Evolutionary conservation across 2,888 invertebrate genomes (phyloP).

Genomic region (Mythimna loreyi): DNA sequence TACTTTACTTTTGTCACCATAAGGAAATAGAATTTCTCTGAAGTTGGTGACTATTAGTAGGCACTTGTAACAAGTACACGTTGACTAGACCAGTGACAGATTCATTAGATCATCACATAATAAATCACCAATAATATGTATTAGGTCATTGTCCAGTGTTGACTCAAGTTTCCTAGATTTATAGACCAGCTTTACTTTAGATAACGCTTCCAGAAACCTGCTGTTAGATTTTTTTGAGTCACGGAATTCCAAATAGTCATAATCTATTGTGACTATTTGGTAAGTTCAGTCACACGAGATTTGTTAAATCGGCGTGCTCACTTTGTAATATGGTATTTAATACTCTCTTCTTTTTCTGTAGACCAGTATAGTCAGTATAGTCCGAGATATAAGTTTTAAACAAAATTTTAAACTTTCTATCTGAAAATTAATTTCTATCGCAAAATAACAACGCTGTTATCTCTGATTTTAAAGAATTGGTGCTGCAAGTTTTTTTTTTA

Average conservation of each 20-base stretch:
- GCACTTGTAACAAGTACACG: background rate
- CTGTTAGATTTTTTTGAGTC: background rate
- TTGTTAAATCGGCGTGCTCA: background rate
- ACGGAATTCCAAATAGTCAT: background rate
- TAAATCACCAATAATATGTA: conserved; percentile 37
- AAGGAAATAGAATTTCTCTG: conserved; percentile 20
- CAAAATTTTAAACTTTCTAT: no score
- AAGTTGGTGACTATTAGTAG: background rate
- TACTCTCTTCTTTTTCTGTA: no score
- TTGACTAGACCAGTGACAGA: conserved; percentile 23
- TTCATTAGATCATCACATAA: conserved; percentile 33
- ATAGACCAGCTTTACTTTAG: background rate
- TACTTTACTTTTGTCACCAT: background rate
- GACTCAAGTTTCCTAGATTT: conserved; percentile 14
- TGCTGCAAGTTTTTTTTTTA: no score
- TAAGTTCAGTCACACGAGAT: background rate
- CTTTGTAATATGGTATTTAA: no score
- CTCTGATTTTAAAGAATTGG: no score
- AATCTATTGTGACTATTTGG: background rate
- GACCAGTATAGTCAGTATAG: no score
- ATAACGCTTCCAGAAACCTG: background rate
- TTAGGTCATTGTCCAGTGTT: conserved; percentile 13
- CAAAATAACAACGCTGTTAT: no score
- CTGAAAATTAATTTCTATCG: no score
- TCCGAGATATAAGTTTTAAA: no score